phyloP scores from a whole-genome alignment of 2,888 invertebrate species.

The Clunio marinus region DNA sequence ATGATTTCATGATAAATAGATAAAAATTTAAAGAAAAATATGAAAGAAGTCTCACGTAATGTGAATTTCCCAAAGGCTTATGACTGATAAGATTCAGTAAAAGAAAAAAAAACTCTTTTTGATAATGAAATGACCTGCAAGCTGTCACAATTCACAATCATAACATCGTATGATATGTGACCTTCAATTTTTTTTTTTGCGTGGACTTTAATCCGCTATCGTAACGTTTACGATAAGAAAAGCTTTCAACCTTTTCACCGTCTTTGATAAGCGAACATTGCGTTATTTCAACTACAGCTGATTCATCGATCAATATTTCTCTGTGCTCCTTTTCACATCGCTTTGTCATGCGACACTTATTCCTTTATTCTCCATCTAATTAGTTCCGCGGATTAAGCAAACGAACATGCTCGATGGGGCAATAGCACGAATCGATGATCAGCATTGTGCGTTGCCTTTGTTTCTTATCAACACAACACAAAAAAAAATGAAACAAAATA shows the following conservation, averaged over 20 bases:
- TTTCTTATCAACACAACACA: slow-evolving; percentile 1
- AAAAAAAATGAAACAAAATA: too few relatives aligned
- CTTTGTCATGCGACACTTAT: neutral
- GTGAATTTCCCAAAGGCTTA: too few relatives aligned
- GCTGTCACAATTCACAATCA: too few relatives aligned
- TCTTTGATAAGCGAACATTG: neutral
- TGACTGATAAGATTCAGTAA: too few relatives aligned
- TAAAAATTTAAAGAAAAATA: too few relatives aligned
- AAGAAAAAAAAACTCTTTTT: too few relatives aligned
- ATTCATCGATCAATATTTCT: slow-evolving; percentile 7
- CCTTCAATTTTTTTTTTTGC: neutral
- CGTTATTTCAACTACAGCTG: neutral
- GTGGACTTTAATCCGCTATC: neutral
- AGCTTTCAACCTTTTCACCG: too few relatives aligned
- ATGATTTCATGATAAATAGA: too few relatives aligned
- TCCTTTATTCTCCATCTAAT: neutral
- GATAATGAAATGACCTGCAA: too few relatives aligned
- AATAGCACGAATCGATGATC: neutral
- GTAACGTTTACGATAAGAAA: neutral
- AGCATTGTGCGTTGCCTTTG: slow-evolving; percentile 7
- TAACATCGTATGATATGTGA: neutral
- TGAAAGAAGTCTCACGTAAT: too few relatives aligned
- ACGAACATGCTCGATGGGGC: neutral
- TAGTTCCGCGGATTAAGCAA: neutral
- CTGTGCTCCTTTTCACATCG: neutral